These are phyloP conservation scores for Lagorchestes hirsutus DNA, from an alignment of 2,797 vertebrate genomes.

Conservation along the genomic window DNA sequence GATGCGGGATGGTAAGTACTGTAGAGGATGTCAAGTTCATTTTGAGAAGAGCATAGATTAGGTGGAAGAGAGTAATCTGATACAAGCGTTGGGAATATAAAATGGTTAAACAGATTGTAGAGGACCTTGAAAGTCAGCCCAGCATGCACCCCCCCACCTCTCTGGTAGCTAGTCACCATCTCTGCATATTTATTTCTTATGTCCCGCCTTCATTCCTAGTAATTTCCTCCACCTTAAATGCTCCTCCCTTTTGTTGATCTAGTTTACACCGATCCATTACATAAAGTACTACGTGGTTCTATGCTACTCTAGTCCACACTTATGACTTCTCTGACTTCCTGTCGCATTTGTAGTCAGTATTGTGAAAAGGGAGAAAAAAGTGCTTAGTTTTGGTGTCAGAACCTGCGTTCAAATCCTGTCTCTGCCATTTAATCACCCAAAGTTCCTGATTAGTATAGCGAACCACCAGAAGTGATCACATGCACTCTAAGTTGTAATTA, in stretches of 20 bases:
- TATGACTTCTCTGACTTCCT: neutral
- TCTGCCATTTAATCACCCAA: neutral
- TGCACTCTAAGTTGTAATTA: neutral
- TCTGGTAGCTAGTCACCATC: neutral
- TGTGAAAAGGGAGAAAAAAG: neutral
- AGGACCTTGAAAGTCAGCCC: neutral
- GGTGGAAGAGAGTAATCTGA: neutral
- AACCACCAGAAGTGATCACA: neutral
- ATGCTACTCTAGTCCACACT: neutral
- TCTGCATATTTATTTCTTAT: neutral
- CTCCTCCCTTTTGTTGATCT: neutral
- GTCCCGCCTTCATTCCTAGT: neutral
- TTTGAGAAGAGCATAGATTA: neutral
- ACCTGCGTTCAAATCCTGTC: neutral
- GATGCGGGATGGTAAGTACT: neutral
- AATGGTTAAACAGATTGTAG: neutral
- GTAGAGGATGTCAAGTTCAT: neutral
- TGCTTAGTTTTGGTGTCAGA: neutral
- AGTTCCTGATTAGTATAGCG: neutral
- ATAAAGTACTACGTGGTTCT: neutral
- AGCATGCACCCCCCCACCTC: neutral
- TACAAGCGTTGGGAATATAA: neutral
- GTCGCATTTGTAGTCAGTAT: neutral
- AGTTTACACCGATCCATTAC: neutral
- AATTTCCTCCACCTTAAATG: neutral